phyloP scores from a whole-genome alignment of 2,797 vertebrate genomes.

The Hypotaenidia okinawae region DNA sequence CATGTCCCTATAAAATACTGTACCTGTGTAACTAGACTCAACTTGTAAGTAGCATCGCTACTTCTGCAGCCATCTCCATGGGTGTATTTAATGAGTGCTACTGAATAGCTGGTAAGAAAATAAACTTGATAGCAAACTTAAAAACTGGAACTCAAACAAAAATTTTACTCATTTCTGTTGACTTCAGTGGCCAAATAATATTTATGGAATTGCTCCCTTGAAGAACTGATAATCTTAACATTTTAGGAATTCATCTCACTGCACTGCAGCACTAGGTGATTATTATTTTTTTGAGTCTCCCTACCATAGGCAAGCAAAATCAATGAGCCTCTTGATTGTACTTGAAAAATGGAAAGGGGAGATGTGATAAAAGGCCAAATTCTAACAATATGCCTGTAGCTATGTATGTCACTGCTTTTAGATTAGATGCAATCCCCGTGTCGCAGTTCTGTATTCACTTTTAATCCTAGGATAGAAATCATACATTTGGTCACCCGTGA shows the following conservation, averaged over 20 bases:
- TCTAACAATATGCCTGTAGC: background rate
- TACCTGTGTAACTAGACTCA: background rate
- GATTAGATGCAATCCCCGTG: slow-evolving; percentile 20
- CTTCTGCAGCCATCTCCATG: background rate
- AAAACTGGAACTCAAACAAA: background rate
- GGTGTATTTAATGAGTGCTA: background rate
- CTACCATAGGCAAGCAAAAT: slow-evolving; percentile 23
- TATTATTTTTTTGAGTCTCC: slow-evolving; percentile 22
- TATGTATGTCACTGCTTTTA: slow-evolving; percentile 33
- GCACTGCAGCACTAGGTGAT: background rate
- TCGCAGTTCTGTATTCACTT: slow-evolving; percentile 6
- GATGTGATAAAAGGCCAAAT: background rate
- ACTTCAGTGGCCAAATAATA: background rate
- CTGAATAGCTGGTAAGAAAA: background rate
- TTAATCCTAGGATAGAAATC: background rate
- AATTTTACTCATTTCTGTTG: background rate
- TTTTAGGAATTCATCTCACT: slow-evolving; percentile 4
- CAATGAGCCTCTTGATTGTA: slow-evolving; percentile 48
- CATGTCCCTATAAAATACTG: background rate
- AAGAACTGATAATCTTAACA: background rate
- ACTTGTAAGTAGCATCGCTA: background rate
- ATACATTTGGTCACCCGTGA: slow-evolving; percentile 13
- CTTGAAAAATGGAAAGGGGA: background rate
- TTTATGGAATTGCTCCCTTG: background rate
- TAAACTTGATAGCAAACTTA: background rate